Evolutionary conservation across 2,888 invertebrate genomes (phyloP), one percentile per base, ranked within the genome.

Genomic region (Ornithoptera alexandrae): DNA sequence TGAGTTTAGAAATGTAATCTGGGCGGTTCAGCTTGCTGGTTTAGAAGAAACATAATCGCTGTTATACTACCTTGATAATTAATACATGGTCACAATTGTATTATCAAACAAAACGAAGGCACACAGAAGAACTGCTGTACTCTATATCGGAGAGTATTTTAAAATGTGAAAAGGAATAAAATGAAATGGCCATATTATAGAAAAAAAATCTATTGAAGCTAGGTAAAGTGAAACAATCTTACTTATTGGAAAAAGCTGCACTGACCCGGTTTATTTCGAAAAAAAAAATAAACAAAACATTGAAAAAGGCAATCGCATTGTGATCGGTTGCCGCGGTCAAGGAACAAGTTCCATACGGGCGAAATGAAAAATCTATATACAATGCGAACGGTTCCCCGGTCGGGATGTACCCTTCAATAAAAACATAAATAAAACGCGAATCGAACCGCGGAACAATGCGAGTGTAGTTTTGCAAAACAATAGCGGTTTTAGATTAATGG

Each of bases 401-500:
- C 66, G 70, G 67, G 67, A 70, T 63, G 70, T 71, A 62, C 68
- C 39, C 65, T 71, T 71, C 72, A 69, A 72, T 73, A 70, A 68
- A 69, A 69, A 69, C 50, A 70, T 50, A 70, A 74, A 73, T 70
- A 73, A 75, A 75, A 67, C 72, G 65, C 24, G 64, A 72, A 70
- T 59, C 73, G 74, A 64, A 56, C 71, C 67, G 66, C 66, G 68
- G 67, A 68, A 72, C 72, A 73, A 74, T 74, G 72, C 73, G 69
- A 73, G 74, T 73, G 70, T 69, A 71, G 73, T 72, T 74, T 64
- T 70, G 64, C 67, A 69, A 74, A 75, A 79, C 77, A 79, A 79
- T 75, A 73, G 75, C 71, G 75, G 72, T 74, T 30, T 74, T 74
- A 76, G 75, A 79, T 78, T 79, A 78, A 79, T 79, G 74, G 73